Evolutionary conservation across 2,113 vertebrate genomes (phyloP).

Genomic region (Sebastes schlegelii): DNA sequence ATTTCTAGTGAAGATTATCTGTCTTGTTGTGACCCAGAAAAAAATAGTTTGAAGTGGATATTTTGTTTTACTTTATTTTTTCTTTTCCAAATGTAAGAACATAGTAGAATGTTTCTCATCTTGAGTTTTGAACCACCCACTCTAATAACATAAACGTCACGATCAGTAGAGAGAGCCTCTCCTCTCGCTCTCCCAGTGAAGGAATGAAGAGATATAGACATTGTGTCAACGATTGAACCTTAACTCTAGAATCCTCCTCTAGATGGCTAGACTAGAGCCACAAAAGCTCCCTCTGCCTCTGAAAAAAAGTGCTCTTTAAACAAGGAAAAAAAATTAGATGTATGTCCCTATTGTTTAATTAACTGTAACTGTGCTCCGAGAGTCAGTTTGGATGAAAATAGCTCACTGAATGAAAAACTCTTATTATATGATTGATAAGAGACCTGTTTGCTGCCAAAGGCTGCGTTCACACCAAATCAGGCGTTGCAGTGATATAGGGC

Average conservation of each 20-base stretch:
- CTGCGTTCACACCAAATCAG: no score
- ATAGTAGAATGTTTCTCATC: constrained; percentile 66
- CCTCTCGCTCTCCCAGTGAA: constrained; percentile 47
- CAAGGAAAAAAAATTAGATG: neutral
- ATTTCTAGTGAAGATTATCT: constrained; percentile 73
- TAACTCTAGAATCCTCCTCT: constrained; percentile 25
- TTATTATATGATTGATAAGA: constrained; percentile 2
- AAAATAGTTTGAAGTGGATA: constrained; percentile 85
- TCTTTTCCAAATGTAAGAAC: constrained; percentile 78
- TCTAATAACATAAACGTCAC: constrained; percentile 61
- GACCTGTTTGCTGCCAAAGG: constrained; percentile 34
- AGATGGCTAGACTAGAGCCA: constrained; percentile 30
- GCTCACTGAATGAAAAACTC: constrained; percentile 18
- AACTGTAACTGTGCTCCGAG: constrained; percentile 47
- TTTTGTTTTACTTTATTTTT: constrained; percentile 72
- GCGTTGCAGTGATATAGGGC: no score
- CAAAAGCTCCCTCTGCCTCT: constrained; percentile 25
- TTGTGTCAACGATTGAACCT: constrained; percentile 19
- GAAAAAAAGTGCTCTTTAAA: constrained; percentile 61
- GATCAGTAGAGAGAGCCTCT: constrained; percentile 41
- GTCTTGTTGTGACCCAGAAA: constrained; percentile 82
- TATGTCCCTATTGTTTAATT: neutral
- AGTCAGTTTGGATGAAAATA: constrained; percentile 37
- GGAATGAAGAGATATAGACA: constrained; percentile 62
- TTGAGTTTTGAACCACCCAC: constrained; percentile 57